Evolutionary conservation across 2,888 invertebrate species (phyloP), one percentile per base, ranked within the genome.

Genomic region (Chydorus sphaericus): DNA sequence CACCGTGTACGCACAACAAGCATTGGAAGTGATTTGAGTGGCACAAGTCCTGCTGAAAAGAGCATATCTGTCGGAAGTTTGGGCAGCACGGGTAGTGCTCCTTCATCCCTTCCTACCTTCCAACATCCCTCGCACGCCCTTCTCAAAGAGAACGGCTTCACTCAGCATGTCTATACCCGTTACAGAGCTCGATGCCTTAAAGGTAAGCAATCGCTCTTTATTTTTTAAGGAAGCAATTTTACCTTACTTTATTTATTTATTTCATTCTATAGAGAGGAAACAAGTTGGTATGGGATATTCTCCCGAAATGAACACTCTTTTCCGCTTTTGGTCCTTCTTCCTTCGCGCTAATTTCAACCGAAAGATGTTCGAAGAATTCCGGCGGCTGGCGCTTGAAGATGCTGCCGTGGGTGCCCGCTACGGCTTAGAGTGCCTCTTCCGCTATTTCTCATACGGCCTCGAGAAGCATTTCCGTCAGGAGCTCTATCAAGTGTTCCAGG

Each of bases 281-380:
- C 82, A 86, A 67, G 77, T 90, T 57, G 97, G 97, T 59, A 84
- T 84, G 65, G 97, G 97, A 0, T 88, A 88, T 67, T 93, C 93
- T 6, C 92, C 91, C 67, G 98, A 99, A 73, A 98, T 99, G 97
- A 98, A 98, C 73, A 98, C 98, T 0, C 76, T 98, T 53, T 99
- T 94, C 77, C 78, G 98, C 60, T 99, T 98, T 76, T 98, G 98
- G 98, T 97, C 97, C 30, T 97, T 97, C 80, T 98, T 98, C 78
- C 76, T 99, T 61, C 75, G 98, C 59, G 96, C 97, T 69, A 93
- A 97, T 69, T 98, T 94, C 74, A 98, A 98, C 73, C 81, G 87
- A 64, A 91, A 83, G 62, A 98, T 98, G 97, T 98, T 96, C 71
- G 84, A 85, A 64, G 97, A 99, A 73, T 99, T 98, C 73, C 82